phyloP scores from a whole-genome alignment of 30 jellyfish, hydroid and myxozoan genomes.

The Chrysaora quinquecirrha region DNA sequence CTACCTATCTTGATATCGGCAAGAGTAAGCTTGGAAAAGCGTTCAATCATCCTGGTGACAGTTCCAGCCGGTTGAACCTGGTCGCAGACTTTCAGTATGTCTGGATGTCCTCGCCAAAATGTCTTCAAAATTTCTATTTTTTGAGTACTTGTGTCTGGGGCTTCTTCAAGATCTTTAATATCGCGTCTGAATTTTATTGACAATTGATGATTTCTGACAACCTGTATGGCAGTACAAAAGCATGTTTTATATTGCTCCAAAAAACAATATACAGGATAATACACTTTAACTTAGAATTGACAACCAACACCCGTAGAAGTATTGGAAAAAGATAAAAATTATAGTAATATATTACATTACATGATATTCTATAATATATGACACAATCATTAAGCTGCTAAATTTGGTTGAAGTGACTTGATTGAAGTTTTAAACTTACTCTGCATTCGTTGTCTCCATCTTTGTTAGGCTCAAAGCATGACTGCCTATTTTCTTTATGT shows the following conservation, averaged over 20 bases:
- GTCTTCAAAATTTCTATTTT: not conserved
- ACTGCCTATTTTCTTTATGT: conserved; percentile 1
- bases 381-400: too few species aligned
- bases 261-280: too few species aligned
- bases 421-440: not conserved
- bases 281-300: too few species aligned
- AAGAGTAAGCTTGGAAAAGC: not conserved
- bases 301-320: too few species aligned
- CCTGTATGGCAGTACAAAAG: too few species aligned
- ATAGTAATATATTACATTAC: too few species aligned
- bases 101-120: not conserved
- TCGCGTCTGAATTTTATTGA: not conserved
- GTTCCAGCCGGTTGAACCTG: not conserved
- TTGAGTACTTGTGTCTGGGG: not conserved
- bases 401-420: too few species aligned
- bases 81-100: conserved; percentile 1
- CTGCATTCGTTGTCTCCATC: conserved; percentile 23
- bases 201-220: not conserved
- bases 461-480: conserved; percentile 14
- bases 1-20: not conserved
- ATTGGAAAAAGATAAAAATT: too few species aligned
- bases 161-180: not conserved
- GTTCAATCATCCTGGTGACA: not conserved
- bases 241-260: too few species aligned
- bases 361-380: too few species aligned